phyloP scores from a whole-genome alignment of 2,113 vertebrate genomes.

The Sakesphorus luctuosus region DNA sequence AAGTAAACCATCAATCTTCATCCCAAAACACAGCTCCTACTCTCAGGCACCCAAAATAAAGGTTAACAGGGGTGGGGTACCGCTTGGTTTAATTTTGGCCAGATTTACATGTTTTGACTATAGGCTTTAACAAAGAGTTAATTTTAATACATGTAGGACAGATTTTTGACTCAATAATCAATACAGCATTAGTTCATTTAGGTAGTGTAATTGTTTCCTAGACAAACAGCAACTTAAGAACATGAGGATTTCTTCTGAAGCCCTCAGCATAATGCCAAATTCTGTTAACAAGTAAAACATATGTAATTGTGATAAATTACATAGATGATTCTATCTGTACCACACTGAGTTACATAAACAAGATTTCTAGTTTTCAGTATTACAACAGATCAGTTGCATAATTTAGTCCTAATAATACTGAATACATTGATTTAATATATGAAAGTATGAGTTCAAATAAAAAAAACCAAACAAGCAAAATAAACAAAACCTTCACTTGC shows the following conservation, averaged over 20 bases:
- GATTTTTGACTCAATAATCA: neutral
- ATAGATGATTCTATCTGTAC: neutral
- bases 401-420: neutral
- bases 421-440: constrained; percentile 16
- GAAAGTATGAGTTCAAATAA: neutral
- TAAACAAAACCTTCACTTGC: neutral
- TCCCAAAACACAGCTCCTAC: neutral
- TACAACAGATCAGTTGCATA: neutral
- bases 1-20: neutral
- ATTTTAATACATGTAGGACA: neutral
- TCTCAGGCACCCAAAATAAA: neutral
- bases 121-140: neutral
- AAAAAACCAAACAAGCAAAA: neutral
- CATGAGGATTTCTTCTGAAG: neutral
- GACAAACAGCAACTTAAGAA: neutral
- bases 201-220: neutral
- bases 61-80: neutral
- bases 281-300: neutral
- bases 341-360: neutral
- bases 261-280: neutral
- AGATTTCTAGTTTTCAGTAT: neutral
- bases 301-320: neutral
- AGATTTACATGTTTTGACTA: neutral
- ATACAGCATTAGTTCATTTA: neutral
- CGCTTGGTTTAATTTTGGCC: neutral